These are phyloP conservation scores for Drosophila tripunctata DNA, from an alignment of 2,888 invertebrate species.

Conservation along the genomic window DNA sequence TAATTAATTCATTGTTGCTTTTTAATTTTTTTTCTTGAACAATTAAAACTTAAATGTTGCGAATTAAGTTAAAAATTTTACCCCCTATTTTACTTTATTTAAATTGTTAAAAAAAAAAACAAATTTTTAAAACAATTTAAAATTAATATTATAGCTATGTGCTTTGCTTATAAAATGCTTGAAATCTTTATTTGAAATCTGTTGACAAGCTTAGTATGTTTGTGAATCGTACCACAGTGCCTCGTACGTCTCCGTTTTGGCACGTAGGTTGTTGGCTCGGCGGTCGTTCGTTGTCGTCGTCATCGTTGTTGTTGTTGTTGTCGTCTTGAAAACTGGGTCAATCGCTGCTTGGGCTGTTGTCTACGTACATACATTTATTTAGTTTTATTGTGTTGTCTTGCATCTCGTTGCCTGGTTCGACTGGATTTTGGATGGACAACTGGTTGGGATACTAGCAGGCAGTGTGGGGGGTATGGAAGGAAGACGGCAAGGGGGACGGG, in stretches of 20 bases:
- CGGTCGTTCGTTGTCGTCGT: constrained; percentile 64
- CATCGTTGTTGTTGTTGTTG: constrained; percentile 64
- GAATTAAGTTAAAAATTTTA: too few relatives aligned
- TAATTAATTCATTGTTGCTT: too few relatives aligned
- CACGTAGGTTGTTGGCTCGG: constrained; percentile 69
- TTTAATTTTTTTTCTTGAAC: too few relatives aligned
- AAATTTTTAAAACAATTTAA: too few relatives aligned
- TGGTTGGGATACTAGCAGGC: constrained; percentile 29
- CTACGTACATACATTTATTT: constrained; percentile 54
- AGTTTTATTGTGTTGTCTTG: constrained; percentile 53
- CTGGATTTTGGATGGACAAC: constrained; percentile 71
- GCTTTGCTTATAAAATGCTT: too few relatives aligned
- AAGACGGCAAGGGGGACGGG: neutral
- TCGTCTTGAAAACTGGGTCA: constrained; percentile 84
- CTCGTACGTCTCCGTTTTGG: constrained; percentile 53
- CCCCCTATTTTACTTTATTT: too few relatives aligned
- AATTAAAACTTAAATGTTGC: too few relatives aligned
- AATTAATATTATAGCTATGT: too few relatives aligned
- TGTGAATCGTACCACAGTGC: constrained; percentile 32
- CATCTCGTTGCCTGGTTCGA: constrained; percentile 68
- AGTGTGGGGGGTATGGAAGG: too few relatives aligned
- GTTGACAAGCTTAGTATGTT: neutral
- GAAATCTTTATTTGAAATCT: neutral
- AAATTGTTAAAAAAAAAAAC: too few relatives aligned
- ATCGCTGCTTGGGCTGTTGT: constrained; percentile 76